phyloP scores from a whole-genome alignment of 2,113 vertebrate genomes.

The Myotis brandtii region DNA sequence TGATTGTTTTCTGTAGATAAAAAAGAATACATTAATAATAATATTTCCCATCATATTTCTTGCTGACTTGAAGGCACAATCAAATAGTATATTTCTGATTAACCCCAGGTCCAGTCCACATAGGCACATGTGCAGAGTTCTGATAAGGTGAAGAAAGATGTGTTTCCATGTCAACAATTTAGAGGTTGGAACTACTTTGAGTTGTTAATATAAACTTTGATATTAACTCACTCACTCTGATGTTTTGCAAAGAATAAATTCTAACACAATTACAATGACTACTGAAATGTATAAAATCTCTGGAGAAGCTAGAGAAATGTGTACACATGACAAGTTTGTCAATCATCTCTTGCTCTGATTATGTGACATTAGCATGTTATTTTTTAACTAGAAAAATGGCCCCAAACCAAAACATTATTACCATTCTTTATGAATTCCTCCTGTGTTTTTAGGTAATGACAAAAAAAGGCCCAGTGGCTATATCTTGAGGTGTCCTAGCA shows the following conservation, averaged over 20 bases:
- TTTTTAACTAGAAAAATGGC: slow-evolving; percentile 60
- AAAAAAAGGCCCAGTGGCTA: neutral
- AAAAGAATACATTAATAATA: slow-evolving; percentile 80
- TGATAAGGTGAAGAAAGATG: slow-evolving; percentile 84
- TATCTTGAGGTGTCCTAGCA: slow-evolving; percentile 42
- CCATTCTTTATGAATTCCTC: neutral
- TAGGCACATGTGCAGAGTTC: slow-evolving; percentile 75
- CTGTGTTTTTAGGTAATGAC: neutral
- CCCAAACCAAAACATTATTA: slow-evolving; percentile 29
- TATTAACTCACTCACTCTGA: slow-evolving; percentile 76
- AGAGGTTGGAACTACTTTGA: slow-evolving; percentile 73
- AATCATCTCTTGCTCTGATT: slow-evolving; percentile 50
- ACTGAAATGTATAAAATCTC: slow-evolving; percentile 74
- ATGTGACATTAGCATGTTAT: slow-evolving; percentile 64
- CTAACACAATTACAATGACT: slow-evolving; percentile 66
- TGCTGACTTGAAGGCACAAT: slow-evolving; percentile 67
- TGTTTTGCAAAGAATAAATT: slow-evolving; percentile 74
- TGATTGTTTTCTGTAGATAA: slow-evolving; percentile 82
- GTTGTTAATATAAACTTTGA: slow-evolving; percentile 76
- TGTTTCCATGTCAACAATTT: slow-evolving; percentile 83
- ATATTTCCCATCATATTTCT: slow-evolving; percentile 70
- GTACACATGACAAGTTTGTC: slow-evolving; percentile 53
- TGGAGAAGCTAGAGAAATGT: slow-evolving; percentile 61
- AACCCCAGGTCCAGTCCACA: slow-evolving; percentile 73
- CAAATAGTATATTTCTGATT: slow-evolving; percentile 74